phyloP scores from a whole-genome alignment of 2,888 invertebrate species.

The Mylabris sibirica region DNA sequence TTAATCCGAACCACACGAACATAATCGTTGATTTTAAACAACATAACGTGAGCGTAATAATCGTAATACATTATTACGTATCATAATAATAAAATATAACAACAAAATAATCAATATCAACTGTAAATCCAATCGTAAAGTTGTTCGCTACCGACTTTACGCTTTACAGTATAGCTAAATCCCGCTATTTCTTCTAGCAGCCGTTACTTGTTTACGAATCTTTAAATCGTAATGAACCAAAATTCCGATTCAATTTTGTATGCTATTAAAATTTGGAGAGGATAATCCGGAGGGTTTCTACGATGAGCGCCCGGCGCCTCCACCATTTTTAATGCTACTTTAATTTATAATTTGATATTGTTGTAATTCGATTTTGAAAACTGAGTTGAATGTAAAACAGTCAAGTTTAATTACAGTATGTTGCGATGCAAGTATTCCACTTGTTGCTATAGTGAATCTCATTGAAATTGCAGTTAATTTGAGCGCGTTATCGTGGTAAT shows the following conservation, averaged over 20 bases:
- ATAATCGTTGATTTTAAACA: no score
- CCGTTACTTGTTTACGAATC: constrained; percentile 19
- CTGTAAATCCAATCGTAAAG: constrained; percentile 23
- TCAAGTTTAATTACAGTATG: background rate
- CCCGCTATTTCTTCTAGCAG: constrained; percentile 5
- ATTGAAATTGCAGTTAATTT: background rate
- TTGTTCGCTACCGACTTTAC: background rate
- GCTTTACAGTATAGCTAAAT: constrained; percentile 28
- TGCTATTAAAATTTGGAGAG: no score
- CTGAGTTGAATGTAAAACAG: background rate
- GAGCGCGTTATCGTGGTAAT: background rate
- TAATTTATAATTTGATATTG: background rate
- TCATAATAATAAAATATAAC: no score
- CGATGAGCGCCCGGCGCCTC: constrained; percentile 21
- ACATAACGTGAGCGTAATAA: no score
- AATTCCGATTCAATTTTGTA: background rate
- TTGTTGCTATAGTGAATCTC: background rate
- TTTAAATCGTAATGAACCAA: background rate
- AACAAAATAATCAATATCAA: background rate
- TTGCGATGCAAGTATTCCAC: background rate
- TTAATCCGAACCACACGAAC: no score
- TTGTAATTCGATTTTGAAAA: background rate
- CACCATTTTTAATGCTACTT: constrained; percentile 18
- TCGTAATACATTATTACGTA: no score
- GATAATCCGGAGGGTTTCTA: no score